These are phyloP conservation scores for Sphaerophoria rueppellii DNA, from an alignment of 2,888 invertebrate species.

Conservation along the genomic window DNA sequence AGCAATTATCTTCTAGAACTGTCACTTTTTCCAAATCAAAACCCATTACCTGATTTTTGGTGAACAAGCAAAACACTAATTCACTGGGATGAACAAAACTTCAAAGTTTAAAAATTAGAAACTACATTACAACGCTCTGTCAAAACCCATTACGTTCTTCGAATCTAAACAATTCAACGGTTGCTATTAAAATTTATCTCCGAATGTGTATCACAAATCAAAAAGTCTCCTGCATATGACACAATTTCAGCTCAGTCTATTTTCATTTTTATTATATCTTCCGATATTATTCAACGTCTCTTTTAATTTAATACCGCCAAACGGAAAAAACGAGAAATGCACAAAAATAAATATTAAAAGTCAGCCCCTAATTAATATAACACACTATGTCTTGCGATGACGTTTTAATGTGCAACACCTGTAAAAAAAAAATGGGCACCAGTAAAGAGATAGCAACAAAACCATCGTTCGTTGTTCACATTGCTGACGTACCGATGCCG, in stretches of 20 bases:
- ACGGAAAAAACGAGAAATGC: not conserved
- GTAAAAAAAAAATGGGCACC: constrained; percentile 43
- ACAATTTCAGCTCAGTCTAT: constrained; percentile 13
- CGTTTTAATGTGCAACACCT: constrained; percentile 71
- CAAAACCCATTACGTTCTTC: not conserved
- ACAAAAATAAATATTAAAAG: not conserved
- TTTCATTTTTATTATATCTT: constrained; percentile 10
- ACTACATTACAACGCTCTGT: not conserved
- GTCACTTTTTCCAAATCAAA: too few species aligned
- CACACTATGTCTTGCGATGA: constrained; percentile 58
- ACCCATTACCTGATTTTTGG: too few species aligned
- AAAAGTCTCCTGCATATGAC: constrained; percentile 15
- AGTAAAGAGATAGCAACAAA: constrained; percentile 42
- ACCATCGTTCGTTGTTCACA: constrained; percentile 6
- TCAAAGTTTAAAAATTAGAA: too few species aligned
- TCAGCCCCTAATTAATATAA: constrained; percentile 59
- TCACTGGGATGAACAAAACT: too few species aligned
- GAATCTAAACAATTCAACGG: not conserved
- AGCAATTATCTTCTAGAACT: too few species aligned
- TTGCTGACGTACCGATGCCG: not conserved
- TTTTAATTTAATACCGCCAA: constrained; percentile 39
- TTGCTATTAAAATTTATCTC: not conserved
- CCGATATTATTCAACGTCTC: constrained; percentile 38
- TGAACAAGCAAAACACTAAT: too few species aligned
- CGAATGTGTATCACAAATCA: constrained; percentile 2